Evolutionary conservation across 2,797 vertebrate species (phyloP).

Genomic region (Acridotheres tristis): DNA sequence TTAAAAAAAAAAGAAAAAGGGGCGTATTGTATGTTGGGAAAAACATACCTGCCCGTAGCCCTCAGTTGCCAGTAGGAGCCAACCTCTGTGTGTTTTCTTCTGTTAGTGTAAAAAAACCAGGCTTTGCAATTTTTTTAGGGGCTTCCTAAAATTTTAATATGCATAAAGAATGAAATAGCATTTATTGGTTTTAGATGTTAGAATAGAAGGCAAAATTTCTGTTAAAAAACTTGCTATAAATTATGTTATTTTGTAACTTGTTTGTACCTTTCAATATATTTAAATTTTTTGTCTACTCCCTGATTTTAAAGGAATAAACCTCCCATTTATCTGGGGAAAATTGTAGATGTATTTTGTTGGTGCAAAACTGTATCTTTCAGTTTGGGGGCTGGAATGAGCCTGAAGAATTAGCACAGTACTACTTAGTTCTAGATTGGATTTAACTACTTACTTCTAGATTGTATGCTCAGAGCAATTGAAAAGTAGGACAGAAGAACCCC

Average conservation of each 20-base stretch:
- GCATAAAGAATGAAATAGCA: background rate
- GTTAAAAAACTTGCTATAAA: background rate
- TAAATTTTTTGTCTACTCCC: background rate
- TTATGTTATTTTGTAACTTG: background rate
- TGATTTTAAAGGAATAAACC: background rate
- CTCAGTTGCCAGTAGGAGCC: background rate
- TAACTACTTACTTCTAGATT: background rate
- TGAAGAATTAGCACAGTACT: background rate
- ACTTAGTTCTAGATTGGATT: background rate
- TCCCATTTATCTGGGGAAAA: accelerated
- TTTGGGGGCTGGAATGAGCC: background rate
- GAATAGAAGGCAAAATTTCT: background rate
- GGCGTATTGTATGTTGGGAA: background rate
- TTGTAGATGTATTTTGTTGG: background rate
- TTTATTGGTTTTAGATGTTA: background rate
- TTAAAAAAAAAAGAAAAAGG: background rate
- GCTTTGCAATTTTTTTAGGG: background rate
- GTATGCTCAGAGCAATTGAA: background rate
- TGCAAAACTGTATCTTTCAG: background rate
- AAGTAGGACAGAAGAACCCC: background rate
- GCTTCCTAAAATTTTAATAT: background rate
- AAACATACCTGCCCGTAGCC: background rate
- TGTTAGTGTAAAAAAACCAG: background rate
- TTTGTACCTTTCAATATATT: background rate
- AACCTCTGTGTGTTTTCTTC: background rate